Evolutionary conservation across 2,113 vertebrate species (phyloP).

Genomic region (Ancistrus triradiatus): DNA sequence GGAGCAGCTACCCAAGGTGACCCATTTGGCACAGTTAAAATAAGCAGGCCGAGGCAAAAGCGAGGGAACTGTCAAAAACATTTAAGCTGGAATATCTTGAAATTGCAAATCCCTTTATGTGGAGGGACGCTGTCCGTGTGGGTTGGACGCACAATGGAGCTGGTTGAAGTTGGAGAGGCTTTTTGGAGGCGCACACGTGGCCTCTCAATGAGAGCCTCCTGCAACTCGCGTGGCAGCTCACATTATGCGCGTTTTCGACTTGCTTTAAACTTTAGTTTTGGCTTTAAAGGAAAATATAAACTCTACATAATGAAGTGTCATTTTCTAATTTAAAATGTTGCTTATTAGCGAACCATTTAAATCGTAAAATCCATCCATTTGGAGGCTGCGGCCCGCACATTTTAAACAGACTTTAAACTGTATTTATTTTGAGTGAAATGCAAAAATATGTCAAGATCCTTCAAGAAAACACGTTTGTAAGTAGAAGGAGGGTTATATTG

Average conservation of each 20-base stretch:
- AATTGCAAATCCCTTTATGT: conserved; percentile 99
- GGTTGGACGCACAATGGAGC: conserved; percentile 99
- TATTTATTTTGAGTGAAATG: too few species aligned
- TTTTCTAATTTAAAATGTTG: too few species aligned
- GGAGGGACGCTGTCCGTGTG: conserved; percentile 98
- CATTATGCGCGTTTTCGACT: conserved; percentile 86
- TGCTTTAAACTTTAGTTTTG: conserved; percentile 60
- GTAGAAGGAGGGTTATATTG: too few species aligned
- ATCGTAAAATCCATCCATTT: too few species aligned
- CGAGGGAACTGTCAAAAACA: conserved; percentile 99
- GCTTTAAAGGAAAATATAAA: conserved; percentile 33
- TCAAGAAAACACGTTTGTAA: too few species aligned
- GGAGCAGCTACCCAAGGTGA: conserved; percentile 99
- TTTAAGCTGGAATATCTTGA: conserved; percentile 99
- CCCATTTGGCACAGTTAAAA: conserved; percentile 99
- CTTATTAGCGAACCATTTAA: too few species aligned
- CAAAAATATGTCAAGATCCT: too few species aligned
- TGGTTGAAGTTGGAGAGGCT: conserved; percentile 99
- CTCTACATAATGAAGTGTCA: neutral
- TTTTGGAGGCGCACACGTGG: conserved; percentile 99
- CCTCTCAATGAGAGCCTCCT: conserved; percentile 94
- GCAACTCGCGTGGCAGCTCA: conserved; percentile 93
- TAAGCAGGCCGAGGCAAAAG: conserved; percentile 97
- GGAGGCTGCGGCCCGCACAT: too few species aligned
- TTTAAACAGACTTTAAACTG: too few species aligned